Conservation (phyloP, 2,113 vertebrate species). For the Thomomys bottae region DNA sequence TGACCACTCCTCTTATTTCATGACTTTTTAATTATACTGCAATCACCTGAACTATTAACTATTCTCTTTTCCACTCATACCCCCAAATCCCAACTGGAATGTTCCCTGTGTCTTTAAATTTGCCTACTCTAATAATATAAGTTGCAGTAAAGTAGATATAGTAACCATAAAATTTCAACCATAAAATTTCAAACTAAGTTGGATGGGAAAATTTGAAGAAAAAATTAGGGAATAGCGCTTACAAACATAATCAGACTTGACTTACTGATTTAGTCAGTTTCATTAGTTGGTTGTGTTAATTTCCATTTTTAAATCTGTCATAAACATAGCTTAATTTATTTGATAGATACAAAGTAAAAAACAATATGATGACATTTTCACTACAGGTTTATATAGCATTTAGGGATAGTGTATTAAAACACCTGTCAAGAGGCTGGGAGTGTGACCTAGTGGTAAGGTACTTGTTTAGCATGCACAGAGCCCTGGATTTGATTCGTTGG, state of each 20-base stretch:
- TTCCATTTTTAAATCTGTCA: background rate
- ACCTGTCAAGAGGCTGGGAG: background rate
- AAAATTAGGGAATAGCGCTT: background rate
- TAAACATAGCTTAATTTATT: background rate
- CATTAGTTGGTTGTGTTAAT: background rate
- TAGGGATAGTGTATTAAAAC: background rate
- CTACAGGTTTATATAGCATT: background rate
- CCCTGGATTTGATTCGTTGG: too few relatives aligned
- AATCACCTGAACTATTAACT: too few relatives aligned
- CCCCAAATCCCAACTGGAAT: too few relatives aligned
- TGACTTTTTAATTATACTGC: background rate
- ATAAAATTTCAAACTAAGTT: background rate
- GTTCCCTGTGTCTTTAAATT: too few relatives aligned
- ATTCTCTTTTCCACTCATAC: too few relatives aligned
- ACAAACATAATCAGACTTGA: background rate
- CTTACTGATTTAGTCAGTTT: background rate
- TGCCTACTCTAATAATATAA: background rate
- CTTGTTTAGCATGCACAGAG: too few relatives aligned
- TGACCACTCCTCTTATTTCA: background rate
- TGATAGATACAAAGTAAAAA: background rate
- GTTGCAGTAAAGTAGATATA: background rate
- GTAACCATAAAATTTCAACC: background rate
- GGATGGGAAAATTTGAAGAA: background rate
- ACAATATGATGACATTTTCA: background rate
- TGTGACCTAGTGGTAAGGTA: too few relatives aligned